These are phyloP conservation scores for Actenoides hombroni DNA, from an alignment of 2,113 vertebrate species.

Conservation along the genomic window DNA sequence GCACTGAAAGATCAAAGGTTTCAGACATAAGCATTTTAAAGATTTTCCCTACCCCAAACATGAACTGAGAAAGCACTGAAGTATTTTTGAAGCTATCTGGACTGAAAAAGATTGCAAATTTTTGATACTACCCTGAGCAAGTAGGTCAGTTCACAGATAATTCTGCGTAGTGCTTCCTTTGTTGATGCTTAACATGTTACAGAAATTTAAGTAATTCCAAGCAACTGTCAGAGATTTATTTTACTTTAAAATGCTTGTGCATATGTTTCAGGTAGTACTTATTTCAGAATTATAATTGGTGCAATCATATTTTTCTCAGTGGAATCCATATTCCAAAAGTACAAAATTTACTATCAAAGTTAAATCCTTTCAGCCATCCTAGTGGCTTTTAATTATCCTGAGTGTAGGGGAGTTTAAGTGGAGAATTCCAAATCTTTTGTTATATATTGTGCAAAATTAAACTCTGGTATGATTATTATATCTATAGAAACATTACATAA, in stretches of 20 bases:
- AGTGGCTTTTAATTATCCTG: background rate
- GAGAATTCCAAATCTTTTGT: background rate
- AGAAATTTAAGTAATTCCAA: background rate
- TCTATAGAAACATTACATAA: background rate
- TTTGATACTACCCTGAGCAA: background rate
- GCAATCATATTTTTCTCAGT: background rate
- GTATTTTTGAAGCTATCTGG: background rate
- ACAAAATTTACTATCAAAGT: background rate
- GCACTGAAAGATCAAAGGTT: background rate
- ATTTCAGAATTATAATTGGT: background rate
- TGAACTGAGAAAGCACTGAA: background rate
- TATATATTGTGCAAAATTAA: background rate
- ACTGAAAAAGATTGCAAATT: background rate
- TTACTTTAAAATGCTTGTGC: background rate
- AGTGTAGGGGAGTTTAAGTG: background rate
- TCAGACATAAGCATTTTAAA: background rate
- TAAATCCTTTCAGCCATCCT: background rate
- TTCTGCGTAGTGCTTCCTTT: background rate
- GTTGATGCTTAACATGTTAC: background rate
- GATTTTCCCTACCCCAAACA: background rate
- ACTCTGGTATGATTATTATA: background rate
- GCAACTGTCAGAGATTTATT: background rate
- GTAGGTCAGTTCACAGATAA: background rate
- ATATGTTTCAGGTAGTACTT: background rate
- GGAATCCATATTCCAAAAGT: background rate